Base-by-base conservation (phyloP, 2,797 vertebrate species). In the Chaetophractus vellerosus region DNA sequence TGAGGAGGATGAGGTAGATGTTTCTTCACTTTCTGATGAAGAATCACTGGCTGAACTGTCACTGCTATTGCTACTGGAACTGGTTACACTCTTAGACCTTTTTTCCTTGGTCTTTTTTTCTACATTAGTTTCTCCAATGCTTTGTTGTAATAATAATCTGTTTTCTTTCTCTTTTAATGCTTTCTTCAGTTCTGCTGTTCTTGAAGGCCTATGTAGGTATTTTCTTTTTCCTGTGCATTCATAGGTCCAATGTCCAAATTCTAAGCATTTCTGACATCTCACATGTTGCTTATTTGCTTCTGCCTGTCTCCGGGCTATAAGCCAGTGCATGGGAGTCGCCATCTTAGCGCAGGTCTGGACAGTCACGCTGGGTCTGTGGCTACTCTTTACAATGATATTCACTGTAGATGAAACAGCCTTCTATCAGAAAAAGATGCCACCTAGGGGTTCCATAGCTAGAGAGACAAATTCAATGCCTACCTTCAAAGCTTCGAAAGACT, bases 301-400 rank as follows among this genome's bases (percentile, higher is more conserved):
- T n/a, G 99, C 99, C 97, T 99, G 99, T 93, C 99, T 98, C 93
- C 99, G 99, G 66, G 99, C 99, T 97, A 99, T 99, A 81, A 99
- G 98, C 95, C 99, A 99, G 87, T 99, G 99, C 99, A 99, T 99
- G 99, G 99, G 99, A 97, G 99, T 99, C 99, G 99, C 99, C 99
- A 99, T 99, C 97, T 99, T 99, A 97, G 71, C 85, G 84, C 87
- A 26, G 83, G 91, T 57, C 41, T 28, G 74, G 10, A 3, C 59
- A 4, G 63, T 63, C 96, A 96, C 97, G 80, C 26, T 63, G 98
- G 91, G 83, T 97, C 96, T 88, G n/a, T n/a, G n/a, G n/a, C n/a
- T n/a, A n/a, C n/a, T n/a, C n/a, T n/a, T n/a, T n/a, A n/a, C n/a
- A n/a, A n/a, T n/a, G n/a, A n/a, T n/a, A n/a, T n/a, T n/a, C n/a